A percentile compares a stretch with the other conserved stretches of the same genome.
Conservation (phyloP, 2,888 invertebrate genomes). For the Branchinecta sandiegonensis region DNA sequence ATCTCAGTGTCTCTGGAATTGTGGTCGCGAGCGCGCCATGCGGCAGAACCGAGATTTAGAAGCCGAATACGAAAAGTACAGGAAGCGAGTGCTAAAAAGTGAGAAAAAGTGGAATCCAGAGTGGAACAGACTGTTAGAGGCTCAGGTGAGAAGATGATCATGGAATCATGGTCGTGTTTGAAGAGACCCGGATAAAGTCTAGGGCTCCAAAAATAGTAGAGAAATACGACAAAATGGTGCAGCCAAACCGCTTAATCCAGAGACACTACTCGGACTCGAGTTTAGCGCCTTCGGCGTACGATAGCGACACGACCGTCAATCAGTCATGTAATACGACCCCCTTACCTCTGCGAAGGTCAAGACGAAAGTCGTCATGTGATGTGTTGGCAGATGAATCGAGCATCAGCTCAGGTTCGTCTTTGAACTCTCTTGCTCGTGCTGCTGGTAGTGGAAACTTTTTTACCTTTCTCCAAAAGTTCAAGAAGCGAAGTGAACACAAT, state of each 20-base stretch:
- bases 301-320: neutral
- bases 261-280: constrained; percentile 12
- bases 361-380: constrained; percentile 3
- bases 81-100: neutral
- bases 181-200: constrained; percentile 1
- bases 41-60: neutral
- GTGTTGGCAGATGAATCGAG: neutral
- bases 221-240: neutral
- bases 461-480: constrained; percentile 1
- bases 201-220: neutral
- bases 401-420: neutral
- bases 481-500: constrained; percentile 11
- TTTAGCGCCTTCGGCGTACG: neutral
- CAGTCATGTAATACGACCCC: constrained; percentile 5
- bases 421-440: constrained; percentile 9
- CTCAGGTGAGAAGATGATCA: neutral
- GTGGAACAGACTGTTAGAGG: constrained; percentile 9
- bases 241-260: neutral
- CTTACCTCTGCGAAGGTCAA: neutral
- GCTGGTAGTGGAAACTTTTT: constrained; percentile 2
- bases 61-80: constrained; percentile 13
- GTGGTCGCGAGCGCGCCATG: neutral
- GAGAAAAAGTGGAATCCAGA: neutral
- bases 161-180: neutral
- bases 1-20: neutral